Percentiles rank a stretch among this genome's conserved stretches.
Evolutionary conservation across 2,797 vertebrate species (phyloP).

Genomic region (Buceros bicornis): DNA sequence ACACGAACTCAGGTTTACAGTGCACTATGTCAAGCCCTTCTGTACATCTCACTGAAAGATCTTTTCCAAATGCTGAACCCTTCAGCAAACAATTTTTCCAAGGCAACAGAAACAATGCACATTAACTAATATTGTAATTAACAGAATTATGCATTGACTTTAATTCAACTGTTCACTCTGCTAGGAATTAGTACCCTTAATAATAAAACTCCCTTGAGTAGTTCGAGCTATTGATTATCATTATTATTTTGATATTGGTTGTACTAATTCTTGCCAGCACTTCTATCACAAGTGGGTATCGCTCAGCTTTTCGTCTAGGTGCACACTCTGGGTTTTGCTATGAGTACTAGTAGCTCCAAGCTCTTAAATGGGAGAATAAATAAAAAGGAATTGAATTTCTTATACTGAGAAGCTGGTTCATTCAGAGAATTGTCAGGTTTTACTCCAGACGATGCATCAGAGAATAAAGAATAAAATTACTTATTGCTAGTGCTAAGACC

Average conservation of each 20-base stretch:
- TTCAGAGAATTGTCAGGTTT: background rate
- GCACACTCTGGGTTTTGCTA: background rate
- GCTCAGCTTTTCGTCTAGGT: background rate
- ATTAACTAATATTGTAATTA: background rate
- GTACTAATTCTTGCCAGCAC: background rate
- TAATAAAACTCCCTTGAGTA: background rate
- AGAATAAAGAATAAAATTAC: background rate
- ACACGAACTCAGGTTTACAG: background rate
- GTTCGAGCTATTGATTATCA: background rate
- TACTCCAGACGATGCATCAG: background rate
- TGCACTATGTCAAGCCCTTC: background rate
- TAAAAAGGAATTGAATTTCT: background rate
- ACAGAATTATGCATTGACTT: background rate
- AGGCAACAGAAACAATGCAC: background rate
- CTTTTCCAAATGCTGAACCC: background rate
- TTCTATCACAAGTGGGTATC: background rate
- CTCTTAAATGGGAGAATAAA: background rate
- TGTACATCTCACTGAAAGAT: background rate
- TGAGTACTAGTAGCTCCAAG: background rate
- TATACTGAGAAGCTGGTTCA: background rate
- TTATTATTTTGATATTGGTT: background rate
- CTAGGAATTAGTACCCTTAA: background rate
- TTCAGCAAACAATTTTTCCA: background rate
- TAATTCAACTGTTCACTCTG: background rate
- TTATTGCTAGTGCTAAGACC: background rate